phyloP scores from a whole-genome alignment of 1,140 invertebrate species.

The Eueides isabella region DNA sequence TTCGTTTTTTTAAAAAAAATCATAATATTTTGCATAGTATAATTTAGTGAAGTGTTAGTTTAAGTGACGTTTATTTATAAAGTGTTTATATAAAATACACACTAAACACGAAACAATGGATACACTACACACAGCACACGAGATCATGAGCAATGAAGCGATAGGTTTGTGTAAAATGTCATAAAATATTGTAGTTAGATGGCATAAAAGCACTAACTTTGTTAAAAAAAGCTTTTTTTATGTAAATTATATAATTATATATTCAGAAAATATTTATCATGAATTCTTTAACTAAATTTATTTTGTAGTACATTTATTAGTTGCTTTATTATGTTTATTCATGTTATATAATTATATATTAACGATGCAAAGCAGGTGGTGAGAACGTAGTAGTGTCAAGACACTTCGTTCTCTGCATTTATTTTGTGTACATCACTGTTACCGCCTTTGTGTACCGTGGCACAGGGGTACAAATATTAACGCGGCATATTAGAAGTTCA shows the following conservation, averaged over 20 bases:
- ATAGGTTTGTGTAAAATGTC: slow-evolving; percentile 67
- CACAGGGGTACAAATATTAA: too few species aligned
- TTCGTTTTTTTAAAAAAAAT: neutral
- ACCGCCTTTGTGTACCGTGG: too few species aligned
- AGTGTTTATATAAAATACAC: slow-evolving; percentile 32
- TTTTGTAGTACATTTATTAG: neutral
- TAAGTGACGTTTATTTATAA: neutral
- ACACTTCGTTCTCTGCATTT: too few species aligned
- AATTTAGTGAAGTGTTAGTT: neutral
- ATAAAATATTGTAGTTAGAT: neutral
- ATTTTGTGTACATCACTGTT: too few species aligned
- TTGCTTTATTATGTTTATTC: neutral
- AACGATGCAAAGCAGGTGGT: too few species aligned
- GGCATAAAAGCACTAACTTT: neutral
- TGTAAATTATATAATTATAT: neutral
- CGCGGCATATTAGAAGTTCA: too few species aligned
- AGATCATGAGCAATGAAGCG: slow-evolving; percentile 69
- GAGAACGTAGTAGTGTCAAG: too few species aligned
- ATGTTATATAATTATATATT: neutral
- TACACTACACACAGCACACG: slow-evolving; percentile 60
- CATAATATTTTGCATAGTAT: neutral
- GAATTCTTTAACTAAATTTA: neutral
- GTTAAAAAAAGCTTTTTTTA: neutral
- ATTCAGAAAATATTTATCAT: neutral
- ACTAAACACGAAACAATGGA: slow-evolving; percentile 55